phyloP scores from a whole-genome alignment of 2,113 vertebrate species.

The Puffinus mauretanicus region DNA sequence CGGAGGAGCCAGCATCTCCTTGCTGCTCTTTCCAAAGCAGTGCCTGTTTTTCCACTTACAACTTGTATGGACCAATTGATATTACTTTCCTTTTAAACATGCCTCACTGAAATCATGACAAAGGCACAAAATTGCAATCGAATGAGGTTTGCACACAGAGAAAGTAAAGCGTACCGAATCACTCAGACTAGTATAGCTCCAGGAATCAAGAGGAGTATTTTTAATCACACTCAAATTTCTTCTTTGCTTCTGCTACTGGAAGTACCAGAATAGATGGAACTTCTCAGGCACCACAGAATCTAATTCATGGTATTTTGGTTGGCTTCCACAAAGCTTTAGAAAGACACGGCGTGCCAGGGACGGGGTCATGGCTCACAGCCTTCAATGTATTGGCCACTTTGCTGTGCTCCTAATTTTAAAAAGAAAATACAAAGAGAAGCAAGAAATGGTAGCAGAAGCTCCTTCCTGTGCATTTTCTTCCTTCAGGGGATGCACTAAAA shows the following conservation, averaged over 20 bases:
- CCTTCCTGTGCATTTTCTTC: not conserved
- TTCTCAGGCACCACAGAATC: not conserved
- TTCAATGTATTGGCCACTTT: fast-evolving
- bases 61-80: not conserved
- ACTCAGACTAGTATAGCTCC: not conserved
- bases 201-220: conserved; percentile 15
- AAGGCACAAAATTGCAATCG: not conserved
- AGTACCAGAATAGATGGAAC: not conserved
- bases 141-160: not conserved
- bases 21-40: not conserved
- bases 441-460: not conserved
- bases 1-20: not conserved
- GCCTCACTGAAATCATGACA: not conserved
- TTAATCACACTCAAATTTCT: not conserved
- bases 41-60: not conserved
- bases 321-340: not conserved
- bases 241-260: not conserved
- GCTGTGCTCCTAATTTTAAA: not conserved
- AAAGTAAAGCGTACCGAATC: not conserved
- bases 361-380: not conserved
- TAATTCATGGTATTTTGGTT: not conserved
- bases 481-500: not conserved
- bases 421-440: not conserved
- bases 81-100: not conserved
- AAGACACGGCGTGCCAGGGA: not conserved